Conservation (phyloP, 2,888 invertebrate genomes). For the Metalampra italica region DNA sequence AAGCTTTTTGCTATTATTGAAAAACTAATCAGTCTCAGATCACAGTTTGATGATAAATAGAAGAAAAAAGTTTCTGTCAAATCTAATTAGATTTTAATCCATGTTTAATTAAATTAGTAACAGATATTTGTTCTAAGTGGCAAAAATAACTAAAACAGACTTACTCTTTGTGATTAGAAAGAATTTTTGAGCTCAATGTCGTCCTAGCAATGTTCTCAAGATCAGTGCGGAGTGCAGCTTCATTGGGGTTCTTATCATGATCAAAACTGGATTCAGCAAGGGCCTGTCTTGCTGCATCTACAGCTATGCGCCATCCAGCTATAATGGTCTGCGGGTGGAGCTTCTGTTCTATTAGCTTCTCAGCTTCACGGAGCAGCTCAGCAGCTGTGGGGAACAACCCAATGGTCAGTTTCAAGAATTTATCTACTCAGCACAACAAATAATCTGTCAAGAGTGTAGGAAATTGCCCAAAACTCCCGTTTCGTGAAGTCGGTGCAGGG, state of each 20-base stretch:
- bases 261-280: conserved; percentile 88
- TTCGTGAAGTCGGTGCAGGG: no score
- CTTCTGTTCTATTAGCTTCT: conserved; percentile 94
- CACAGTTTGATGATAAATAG: no score
- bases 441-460: no score
- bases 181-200: conserved; percentile 98
- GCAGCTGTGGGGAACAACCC: conserved; percentile 79
- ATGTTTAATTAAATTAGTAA: no score
- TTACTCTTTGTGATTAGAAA: conserved; percentile 96
- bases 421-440: no score
- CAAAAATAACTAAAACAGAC: conserved; percentile 24
- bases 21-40: no score
- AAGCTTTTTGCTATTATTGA: no score
- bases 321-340: conserved; percentile 99
- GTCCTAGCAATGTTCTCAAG: conserved; percentile 98
- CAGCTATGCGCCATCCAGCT: conserved; percentile 95
- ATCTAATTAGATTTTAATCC: no score
- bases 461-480: no score
- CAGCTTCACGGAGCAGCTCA: conserved; percentile 96
- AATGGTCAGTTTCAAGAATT: no score
- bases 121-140: no score
- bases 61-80: no score
- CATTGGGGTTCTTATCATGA: conserved; percentile 84
- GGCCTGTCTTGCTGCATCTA: conserved; percentile 89
- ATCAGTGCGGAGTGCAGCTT: conserved; percentile 89